Conservation (phyloP, 2,888 invertebrate genomes). For the Scrobipalpa costella region DNA sequence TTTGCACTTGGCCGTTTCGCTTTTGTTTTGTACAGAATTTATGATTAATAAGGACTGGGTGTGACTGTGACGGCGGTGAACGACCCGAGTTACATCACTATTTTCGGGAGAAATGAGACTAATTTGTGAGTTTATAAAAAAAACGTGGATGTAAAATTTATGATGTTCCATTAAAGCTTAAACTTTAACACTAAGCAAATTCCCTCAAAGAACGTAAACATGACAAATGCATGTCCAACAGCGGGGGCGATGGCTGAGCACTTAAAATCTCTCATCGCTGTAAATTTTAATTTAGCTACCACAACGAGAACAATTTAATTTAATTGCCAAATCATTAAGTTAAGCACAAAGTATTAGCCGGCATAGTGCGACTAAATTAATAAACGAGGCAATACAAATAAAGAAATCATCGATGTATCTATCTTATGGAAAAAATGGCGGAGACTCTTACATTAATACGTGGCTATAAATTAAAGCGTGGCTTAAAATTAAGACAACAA, state of each 20-base stretch:
- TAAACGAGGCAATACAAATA: constrained; percentile 62
- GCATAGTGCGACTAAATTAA: constrained; percentile 72
- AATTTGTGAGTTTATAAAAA: neutral
- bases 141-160: constrained; percentile 34
- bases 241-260: constrained; percentile 49
- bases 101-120: constrained; percentile 30
- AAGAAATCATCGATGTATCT: constrained; percentile 74
- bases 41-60: constrained; percentile 64
- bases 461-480: constrained; percentile 77
- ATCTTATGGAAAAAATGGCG: constrained; percentile 71
- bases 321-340: constrained; percentile 81
- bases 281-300: constrained; percentile 78
- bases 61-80: constrained; percentile 48
- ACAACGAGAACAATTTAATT: constrained; percentile 78
- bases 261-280: constrained; percentile 67
- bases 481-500: constrained; percentile 82
- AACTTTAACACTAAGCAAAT: constrained; percentile 43
- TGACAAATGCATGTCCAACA: constrained; percentile 53
- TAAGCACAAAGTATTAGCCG: constrained; percentile 78
- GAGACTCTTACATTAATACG: constrained; percentile 73
- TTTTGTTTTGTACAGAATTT: constrained; percentile 72
- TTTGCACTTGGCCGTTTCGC: constrained; percentile 69
- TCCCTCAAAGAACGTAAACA: constrained; percentile 47
- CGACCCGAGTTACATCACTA: constrained; percentile 38
- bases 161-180: constrained; percentile 40